These are phyloP conservation scores for Catocala fraxini DNA, from an alignment of 2,888 invertebrate genomes.

Conservation along the genomic window DNA sequence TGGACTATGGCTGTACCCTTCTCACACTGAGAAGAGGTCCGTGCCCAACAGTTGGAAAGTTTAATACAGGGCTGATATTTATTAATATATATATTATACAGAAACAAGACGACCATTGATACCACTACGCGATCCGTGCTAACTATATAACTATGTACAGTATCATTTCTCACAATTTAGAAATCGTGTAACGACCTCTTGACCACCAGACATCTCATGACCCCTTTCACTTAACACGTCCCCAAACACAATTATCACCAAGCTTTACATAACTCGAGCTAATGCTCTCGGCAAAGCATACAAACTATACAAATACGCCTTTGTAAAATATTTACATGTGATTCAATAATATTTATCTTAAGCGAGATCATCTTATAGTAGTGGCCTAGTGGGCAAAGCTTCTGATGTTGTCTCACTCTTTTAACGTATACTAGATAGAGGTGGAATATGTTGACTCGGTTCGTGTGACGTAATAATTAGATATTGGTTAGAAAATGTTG, in stretches of 20 bases:
- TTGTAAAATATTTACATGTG: conserved; percentile 31
- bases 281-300: conserved; percentile 33
- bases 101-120: too few species aligned
- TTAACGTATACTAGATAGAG: neutral
- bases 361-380: conserved; percentile 22
- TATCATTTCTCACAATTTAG: too few species aligned
- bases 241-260: conserved; percentile 7
- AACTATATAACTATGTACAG: too few species aligned
- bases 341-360: conserved; percentile 36
- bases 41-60: too few species aligned
- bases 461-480: conserved; percentile 34
- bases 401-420: conserved; percentile 9
- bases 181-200: too few species aligned
- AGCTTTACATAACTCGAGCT: conserved; percentile 33
- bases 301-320: conserved; percentile 22
- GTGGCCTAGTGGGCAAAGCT: neutral
- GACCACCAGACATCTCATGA: neutral
- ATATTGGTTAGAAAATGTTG: conserved; percentile 18
- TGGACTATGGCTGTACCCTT: too few species aligned
- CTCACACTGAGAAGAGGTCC: too few species aligned
- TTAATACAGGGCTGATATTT: too few species aligned
- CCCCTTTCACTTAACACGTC: neutral
- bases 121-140: too few species aligned
- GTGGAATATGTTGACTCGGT: neutral
- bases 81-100: too few species aligned